phyloP scores from a whole-genome alignment of 2,797 vertebrate species.

The Halcyon smyrnensis region DNA sequence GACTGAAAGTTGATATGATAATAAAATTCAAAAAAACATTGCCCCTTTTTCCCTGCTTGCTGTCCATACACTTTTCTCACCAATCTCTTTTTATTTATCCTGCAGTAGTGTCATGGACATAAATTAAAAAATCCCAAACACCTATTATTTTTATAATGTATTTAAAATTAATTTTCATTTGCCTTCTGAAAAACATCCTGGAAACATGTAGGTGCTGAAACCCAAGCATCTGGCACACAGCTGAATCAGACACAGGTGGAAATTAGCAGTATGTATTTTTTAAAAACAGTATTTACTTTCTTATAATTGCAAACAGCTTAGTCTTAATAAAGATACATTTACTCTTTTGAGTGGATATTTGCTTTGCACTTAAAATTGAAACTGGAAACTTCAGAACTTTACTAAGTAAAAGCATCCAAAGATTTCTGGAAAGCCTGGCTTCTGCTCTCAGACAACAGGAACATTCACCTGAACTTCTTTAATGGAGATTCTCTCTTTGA shows the following conservation, averaged over 20 bases:
- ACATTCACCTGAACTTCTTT: background rate
- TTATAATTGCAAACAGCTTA: background rate
- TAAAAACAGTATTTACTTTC: conserved; percentile 2
- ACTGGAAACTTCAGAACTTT: background rate
- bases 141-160: background rate
- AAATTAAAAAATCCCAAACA: background rate
- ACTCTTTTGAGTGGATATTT: background rate
- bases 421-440: background rate
- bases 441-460: background rate
- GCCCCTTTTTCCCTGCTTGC: background rate
- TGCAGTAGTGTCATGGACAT: background rate
- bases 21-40: background rate
- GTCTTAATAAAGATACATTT: background rate
- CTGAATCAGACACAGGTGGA: background rate
- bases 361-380: background rate
- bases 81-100: background rate
- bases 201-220: background rate
- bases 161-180: conserved; percentile 2
- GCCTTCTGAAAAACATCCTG: background rate
- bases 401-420: background rate
- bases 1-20: background rate
- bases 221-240: background rate
- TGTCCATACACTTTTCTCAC: background rate
- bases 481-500: background rate
- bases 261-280: background rate